phyloP scores from a whole-genome alignment of 2,797 vertebrate species.

The Pempheris klunzingeri region DNA sequence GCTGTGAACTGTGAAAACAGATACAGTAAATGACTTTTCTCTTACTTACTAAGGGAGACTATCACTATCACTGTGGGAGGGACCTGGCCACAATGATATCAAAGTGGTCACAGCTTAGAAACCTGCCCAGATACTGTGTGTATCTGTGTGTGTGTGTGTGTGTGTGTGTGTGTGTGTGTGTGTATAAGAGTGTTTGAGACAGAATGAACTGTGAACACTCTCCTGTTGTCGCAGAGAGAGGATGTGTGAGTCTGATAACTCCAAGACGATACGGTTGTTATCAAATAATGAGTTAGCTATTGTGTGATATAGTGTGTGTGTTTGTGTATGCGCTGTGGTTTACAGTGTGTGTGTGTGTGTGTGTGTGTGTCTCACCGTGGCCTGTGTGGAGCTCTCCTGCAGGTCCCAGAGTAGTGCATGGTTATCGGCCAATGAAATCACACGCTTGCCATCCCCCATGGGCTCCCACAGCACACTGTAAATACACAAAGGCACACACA shows the following conservation, averaged over 20 bases:
- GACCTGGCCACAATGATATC: slow-evolving; percentile 54
- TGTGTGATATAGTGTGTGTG: slow-evolving; percentile 62
- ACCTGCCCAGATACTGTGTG: slow-evolving; percentile 12
- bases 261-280: slow-evolving; percentile 72
- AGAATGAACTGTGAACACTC: slow-evolving; percentile 61
- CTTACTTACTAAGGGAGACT: slow-evolving; percentile 46
- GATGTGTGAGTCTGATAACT: slow-evolving; percentile 72
- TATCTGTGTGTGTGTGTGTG: slow-evolving; percentile 6
- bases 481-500: slow-evolving; percentile 57
- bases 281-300: slow-evolving; percentile 81
- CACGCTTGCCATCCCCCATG: slow-evolving; percentile 93
- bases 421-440: slow-evolving; percentile 96
- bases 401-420: slow-evolving; percentile 95
- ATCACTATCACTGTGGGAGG: slow-evolving; percentile 37
- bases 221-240: slow-evolving; percentile 58
- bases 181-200: slow-evolving; percentile 20
- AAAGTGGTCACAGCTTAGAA: slow-evolving; percentile 31
- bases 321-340: slow-evolving; percentile 25
- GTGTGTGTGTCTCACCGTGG: slow-evolving; percentile 86
- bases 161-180: background rate
- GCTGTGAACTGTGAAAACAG: slow-evolving; percentile 27
- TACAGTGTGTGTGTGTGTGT: slow-evolving; percentile 28
- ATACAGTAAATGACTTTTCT: slow-evolving; percentile 31
- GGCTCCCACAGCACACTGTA: slow-evolving; percentile 95
- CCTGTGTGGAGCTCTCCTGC: slow-evolving; percentile 92